phyloP scores from a whole-genome alignment of 2,888 invertebrate species.

The Pherbina coryleti region DNA sequence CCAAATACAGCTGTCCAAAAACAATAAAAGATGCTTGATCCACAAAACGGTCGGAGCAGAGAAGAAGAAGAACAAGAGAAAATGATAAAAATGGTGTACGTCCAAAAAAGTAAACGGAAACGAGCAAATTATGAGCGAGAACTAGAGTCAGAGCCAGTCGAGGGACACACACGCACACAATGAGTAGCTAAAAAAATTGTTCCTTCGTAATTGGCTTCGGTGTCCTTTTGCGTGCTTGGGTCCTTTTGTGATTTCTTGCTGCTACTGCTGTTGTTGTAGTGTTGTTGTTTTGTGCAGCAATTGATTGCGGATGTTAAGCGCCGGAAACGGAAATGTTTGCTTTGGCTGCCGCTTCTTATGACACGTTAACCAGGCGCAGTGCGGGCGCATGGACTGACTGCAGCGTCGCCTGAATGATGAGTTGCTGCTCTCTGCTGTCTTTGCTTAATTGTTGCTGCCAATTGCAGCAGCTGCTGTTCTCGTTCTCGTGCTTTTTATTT shows the following conservation, averaged over 20 bases:
- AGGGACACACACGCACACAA: too few relatives aligned
- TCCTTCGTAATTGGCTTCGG: not conserved
- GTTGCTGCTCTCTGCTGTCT: conserved; percentile 12
- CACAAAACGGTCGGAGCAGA: not conserved
- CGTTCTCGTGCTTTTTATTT: not conserved
- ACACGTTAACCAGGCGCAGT: not conserved
- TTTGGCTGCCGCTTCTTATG: conserved; percentile 14
- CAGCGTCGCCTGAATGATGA: conserved; percentile 2
- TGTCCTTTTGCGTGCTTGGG: not conserved
- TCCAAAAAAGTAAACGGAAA: conserved; percentile 1
- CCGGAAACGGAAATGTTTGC: conserved; percentile 29
- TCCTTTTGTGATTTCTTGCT: not conserved
- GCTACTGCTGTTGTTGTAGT: not conserved
- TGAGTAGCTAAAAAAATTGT: not conserved
- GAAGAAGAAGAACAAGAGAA: not conserved
- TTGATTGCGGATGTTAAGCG: conserved; percentile 33
- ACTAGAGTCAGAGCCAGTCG: not conserved
- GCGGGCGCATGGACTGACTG: not conserved
- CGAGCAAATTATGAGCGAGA: not conserved
- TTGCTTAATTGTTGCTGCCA: conserved; percentile 34
- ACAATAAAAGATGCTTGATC: conserved; percentile 6
- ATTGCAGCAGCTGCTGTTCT: conserved; percentile 15
- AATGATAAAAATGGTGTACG: not conserved
- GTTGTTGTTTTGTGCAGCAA: conserved; percentile 7
- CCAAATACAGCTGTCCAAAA: not conserved